Evolutionary conservation across 2,888 invertebrate species (phyloP).

Genomic region (Deilephila porcellus): DNA sequence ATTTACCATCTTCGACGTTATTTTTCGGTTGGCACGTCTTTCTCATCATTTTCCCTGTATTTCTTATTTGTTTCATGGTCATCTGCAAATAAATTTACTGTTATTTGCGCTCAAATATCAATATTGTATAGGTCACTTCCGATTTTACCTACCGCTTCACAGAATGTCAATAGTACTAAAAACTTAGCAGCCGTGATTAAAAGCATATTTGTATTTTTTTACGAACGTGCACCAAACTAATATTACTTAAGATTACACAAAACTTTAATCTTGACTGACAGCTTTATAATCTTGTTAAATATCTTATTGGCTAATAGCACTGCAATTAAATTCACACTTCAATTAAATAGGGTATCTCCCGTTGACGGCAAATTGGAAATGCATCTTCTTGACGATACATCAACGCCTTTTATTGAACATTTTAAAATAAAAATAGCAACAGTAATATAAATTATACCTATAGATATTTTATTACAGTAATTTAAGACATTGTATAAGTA

Average conservation of each 20-base stretch:
- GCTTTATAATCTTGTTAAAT: constrained; percentile 52
- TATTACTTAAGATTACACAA: constrained; percentile 42
- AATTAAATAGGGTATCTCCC: constrained; percentile 32
- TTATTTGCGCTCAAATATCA: not conserved
- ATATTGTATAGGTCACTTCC: not conserved
- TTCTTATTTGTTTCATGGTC: constrained; percentile 86
- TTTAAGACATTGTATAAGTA: no score
- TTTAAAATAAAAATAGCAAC: no score
- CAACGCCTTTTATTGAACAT: no score
- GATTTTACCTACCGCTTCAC: constrained; percentile 65
- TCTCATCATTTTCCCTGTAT: constrained; percentile 86
- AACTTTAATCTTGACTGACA: constrained; percentile 48
- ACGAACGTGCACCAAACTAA: not conserved
- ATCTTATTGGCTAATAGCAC: constrained; percentile 43
- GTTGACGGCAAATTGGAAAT: not conserved
- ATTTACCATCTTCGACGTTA: constrained; percentile 83
- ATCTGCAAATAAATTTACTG: constrained; percentile 58
- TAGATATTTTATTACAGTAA: no score
- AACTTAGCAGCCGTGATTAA: constrained; percentile 55
- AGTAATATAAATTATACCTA: no score
- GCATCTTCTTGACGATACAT: no score
- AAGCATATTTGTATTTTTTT: constrained; percentile 50
- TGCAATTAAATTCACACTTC: constrained; percentile 40
- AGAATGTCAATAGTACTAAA: constrained; percentile 54
- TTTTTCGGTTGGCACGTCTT: constrained; percentile 87